Evolutionary conservation across 2,797 vertebrate species (phyloP).

Genomic region (Fringilla coelebs): DNA sequence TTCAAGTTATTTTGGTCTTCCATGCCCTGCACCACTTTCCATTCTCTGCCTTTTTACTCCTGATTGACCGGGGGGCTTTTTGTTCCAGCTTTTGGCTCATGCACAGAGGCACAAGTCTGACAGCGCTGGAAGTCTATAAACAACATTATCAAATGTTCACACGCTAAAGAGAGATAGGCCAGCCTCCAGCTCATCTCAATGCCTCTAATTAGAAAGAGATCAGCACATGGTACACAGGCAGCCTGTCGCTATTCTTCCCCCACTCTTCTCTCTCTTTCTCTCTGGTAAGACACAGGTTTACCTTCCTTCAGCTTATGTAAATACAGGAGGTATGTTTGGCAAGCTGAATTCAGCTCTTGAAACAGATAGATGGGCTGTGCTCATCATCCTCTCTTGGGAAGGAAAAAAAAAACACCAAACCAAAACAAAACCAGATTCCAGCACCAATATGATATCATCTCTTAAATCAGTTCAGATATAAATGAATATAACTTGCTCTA

Average conservation of each 20-base stretch:
- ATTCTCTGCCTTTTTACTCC: not conserved
- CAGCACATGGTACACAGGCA: not conserved
- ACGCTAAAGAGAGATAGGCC: not conserved
- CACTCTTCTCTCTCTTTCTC: not conserved
- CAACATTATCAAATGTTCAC: slow-evolving; percentile 14
- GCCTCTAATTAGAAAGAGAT: not conserved
- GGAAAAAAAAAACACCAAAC: not conserved
- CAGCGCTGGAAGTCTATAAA: slow-evolving; percentile 8
- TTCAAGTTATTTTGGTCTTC: not conserved
- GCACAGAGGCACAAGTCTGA: not conserved
- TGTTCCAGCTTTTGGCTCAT: not conserved
- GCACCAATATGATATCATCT: not conserved
- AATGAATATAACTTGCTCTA: not conserved
- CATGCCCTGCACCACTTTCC: not conserved
- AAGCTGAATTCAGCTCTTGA: not conserved
- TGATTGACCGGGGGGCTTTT: not conserved
- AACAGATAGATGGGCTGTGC: not conserved
- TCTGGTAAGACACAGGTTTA: not conserved
- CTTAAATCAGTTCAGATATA: not conserved
- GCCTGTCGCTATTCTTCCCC: not conserved
- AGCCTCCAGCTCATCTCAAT: not conserved
- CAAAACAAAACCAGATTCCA: not conserved
- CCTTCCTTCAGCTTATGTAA: not conserved
- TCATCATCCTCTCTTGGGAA: not conserved
- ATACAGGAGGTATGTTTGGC: not conserved